A percentile compares a stretch with the other conserved stretches of the same genome.
phyloP scores from a whole-genome alignment of 2,113 vertebrate genomes.

The Xyrauchen texanus region DNA sequence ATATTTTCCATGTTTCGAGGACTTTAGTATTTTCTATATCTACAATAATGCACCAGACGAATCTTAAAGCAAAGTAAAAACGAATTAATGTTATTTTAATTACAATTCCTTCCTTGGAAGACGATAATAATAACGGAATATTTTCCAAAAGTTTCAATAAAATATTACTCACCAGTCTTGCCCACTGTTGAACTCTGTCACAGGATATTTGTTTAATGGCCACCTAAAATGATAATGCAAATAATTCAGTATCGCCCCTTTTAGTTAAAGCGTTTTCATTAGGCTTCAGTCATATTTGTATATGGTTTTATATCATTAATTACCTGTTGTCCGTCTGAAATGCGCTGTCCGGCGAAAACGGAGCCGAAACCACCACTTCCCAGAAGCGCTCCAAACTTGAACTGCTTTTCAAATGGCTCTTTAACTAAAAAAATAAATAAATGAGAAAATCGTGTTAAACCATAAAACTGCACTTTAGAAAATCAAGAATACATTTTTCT shows the following conservation, averaged over 20 bases:
- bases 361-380: slow-evolving; percentile 80
- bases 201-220: slow-evolving; percentile 82
- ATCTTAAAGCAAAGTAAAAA: too few relatives aligned
- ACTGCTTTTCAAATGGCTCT: slow-evolving; percentile 74
- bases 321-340: slow-evolving; percentile 76
- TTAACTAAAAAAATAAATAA: slow-evolving; percentile 55
- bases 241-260: neutral
- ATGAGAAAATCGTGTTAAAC: neutral
- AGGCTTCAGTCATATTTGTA: neutral
- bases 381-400: slow-evolving; percentile 69
- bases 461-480: too few relatives aligned
- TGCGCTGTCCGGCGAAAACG: slow-evolving; percentile 73
- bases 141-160: neutral
- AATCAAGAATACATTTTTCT: too few relatives aligned
- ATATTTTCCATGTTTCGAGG: neutral
- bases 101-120: neutral
- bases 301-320: neutral
- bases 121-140: neutral
- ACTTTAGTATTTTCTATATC: too few relatives aligned
- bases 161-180: slow-evolving; percentile 76
- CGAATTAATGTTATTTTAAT: too few relatives aligned
- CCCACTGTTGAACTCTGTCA: slow-evolving; percentile 78
- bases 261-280: neutral
- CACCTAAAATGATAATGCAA: slow-evolving; percentile 69
- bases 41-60: neutral